Evolutionary conservation across 2,797 vertebrate species (phyloP), one percentile per base, ranked within the genome.

Genomic region (Paramormyrops hopkinsi): DNA sequence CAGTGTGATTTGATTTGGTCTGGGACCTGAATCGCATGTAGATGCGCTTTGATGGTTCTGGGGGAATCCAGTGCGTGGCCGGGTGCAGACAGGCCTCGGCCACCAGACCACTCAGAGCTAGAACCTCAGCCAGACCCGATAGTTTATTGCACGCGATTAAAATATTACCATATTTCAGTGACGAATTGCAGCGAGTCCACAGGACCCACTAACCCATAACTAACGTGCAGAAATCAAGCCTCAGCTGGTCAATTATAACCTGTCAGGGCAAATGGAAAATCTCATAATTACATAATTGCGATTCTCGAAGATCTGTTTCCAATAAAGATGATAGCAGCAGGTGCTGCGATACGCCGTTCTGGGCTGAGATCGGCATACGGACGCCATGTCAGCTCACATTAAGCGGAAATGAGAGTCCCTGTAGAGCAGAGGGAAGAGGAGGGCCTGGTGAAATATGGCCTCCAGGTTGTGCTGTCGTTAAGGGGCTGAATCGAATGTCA

Each of bases 161-260:
- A 59, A 59, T 65, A 65, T 85, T 85, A 33, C 25, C 54, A 65
- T 89, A 86, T 89, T 89, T 86, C 41, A 50, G 19, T 65, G 79
- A 62, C 44, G 14, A 51, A n/a, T 85, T 33, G 22, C 56, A 4
- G 11, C 22, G 4, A 19, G 7, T 86, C 51, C 51, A 12, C 12
- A 19, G 22, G n/a, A 56, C 29, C 29, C 50, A 17, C 85, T 86
- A 37, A 86, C 12, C 50, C 85, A 37, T 54, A 37, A 54, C 50
- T 54, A 37, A 84, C 46, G 11, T 50, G 46, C 46, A 22, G 41
- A 50, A 84, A 46, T 50, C 46, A 50, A 86, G 83, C 29, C 85
- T 54, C 85, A 86, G 85, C 85, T 54, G 48, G 44, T 33, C 84
- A 86, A 86, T 86, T 37, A 54, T 56, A 19, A 56, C 51, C 85